These are phyloP conservation scores for Aphodius granarius DNA, from an alignment of 2,888 invertebrate genomes.

Conservation along the genomic window DNA sequence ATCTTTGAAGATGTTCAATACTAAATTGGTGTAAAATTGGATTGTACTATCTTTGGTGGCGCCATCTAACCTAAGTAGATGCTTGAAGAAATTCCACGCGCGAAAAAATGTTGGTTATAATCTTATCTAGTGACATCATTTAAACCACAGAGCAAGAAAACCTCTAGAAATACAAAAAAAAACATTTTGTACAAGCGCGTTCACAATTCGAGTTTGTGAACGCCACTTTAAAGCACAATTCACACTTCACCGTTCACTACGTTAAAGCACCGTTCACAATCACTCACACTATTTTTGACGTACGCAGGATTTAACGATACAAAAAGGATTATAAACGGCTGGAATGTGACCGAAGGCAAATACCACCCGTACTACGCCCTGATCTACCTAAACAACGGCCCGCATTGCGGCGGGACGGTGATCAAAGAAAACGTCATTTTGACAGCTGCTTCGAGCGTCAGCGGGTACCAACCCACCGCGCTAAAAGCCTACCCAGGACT, in stretches of 20 bases:
- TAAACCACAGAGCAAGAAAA: too few relatives aligned
- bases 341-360: background rate
- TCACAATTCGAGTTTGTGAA: too few relatives aligned
- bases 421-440: slow-evolving; percentile 13
- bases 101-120: too few relatives aligned
- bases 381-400: slow-evolving; percentile 4
- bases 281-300: background rate
- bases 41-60: too few relatives aligned
- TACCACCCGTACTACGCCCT: slow-evolving; percentile 8
- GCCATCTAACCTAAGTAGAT: too few relatives aligned
- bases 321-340: slow-evolving; percentile 17
- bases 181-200: too few relatives aligned
- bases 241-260: background rate
- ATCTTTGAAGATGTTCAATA: too few relatives aligned
- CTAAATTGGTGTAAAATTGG: too few relatives aligned
- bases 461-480: background rate
- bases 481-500: slow-evolving; percentile 11
- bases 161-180: too few relatives aligned
- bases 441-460: slow-evolving; percentile 9
- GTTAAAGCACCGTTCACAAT: background rate
- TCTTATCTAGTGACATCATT: too few relatives aligned
- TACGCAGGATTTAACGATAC: background rate
- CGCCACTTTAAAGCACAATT: too few relatives aligned
- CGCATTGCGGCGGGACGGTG: slow-evolving; percentile 14
- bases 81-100: too few relatives aligned